Percentiles rank a stretch among this genome's conserved stretches.
These are phyloP conservation scores for Mormyrus iriodes DNA, from an alignment of 2,113 vertebrate species.

Conservation along the genomic window DNA sequence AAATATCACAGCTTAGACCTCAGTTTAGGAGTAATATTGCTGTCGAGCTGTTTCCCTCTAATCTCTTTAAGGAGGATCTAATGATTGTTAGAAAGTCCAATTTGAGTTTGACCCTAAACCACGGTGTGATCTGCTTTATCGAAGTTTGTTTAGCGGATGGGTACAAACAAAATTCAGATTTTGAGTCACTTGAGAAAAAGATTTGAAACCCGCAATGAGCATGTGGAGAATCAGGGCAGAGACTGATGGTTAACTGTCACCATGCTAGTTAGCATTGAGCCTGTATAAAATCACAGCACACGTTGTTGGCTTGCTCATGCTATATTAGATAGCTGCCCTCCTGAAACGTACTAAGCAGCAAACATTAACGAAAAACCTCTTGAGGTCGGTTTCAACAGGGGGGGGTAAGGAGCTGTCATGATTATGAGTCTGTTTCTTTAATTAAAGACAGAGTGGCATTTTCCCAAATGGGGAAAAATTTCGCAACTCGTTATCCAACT, in stretches of 20 bases:
- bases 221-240: not conserved
- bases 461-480: not conserved
- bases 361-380: not conserved
- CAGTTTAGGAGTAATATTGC: not conserved
- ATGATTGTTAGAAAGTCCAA: not conserved
- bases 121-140: not conserved
- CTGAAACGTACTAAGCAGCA: not conserved
- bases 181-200: not conserved
- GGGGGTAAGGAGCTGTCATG: not conserved
- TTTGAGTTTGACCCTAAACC: not conserved
- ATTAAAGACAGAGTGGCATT: not conserved
- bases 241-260: not conserved
- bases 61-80: not conserved
- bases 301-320: not conserved
- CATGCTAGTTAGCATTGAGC: not conserved
- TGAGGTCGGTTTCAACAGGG: not conserved
- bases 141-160: not conserved
- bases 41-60: not conserved
- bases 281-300: not conserved
- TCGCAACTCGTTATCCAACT: not conserved
- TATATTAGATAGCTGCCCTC: not conserved
- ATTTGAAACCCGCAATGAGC: not conserved
- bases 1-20: not conserved
- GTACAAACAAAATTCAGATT: not conserved
- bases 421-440: not conserved